Evolutionary conservation across 2,888 invertebrate species (phyloP), one percentile per base, ranked within the genome.

Genomic region (Melanostoma mellinum): DNA sequence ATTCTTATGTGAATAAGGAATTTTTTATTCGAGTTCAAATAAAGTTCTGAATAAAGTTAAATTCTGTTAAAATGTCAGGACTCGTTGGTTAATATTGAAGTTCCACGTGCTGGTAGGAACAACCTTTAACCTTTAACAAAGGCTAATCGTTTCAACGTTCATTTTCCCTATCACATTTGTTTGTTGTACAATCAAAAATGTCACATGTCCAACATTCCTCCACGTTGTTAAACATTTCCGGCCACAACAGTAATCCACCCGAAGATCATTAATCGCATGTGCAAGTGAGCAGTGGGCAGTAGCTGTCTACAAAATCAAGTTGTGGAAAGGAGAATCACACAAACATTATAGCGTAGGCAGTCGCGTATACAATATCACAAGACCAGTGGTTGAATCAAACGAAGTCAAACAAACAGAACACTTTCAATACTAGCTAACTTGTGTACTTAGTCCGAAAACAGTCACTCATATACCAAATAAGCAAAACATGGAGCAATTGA

Each of bases 221-320:
- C 48, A 56, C 10, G 20, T 69, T 40, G 36, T 40, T 48, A 9
- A 71, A 58, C 40, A 67, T 67, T 67, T 69, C 40, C 60, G 60
- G 53, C 35, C 36, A 20, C 20, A 68, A 76, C 38, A 20, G n/a
- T 60, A 53, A 60, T 46, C 71, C 53, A 46, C 8, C 44, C 73
- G 38, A 63, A 48, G 4, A 46, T 20, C 20, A 55, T 53, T 32
- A 68, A 53, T 55, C 38, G 44, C 33, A 8, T 10, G 44, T 35
- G 9, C 30, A 20, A 10, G 30, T 42, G 6, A 1, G n/a, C 3
- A 5, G 42, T 8, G 6, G 9, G 10, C 30, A 20, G 20, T 20
- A 20, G 20, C 20, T 20, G 20, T 20, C 20, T 20, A 20, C 20
- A 20, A 20, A 20, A 20, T 20, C 20, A 20, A 20, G 20, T 20